Conservation (phyloP, 2,888 invertebrate species). For the Dioctria linearis region DNA sequence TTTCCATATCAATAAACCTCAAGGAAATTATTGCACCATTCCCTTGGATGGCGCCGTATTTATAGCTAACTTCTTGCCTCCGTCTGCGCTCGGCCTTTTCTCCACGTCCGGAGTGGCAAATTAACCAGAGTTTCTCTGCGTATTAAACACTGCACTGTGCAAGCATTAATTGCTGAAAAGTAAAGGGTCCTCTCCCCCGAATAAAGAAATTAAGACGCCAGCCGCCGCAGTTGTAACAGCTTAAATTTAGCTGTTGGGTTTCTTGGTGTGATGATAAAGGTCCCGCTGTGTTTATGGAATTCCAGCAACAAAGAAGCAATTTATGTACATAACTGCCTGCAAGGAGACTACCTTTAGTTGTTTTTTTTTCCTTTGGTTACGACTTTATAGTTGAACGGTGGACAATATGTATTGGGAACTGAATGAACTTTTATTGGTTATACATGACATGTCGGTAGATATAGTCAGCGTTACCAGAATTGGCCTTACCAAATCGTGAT, state of each 20-base stretch:
- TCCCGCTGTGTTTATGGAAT: slow-evolving; percentile 27
- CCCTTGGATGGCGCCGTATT: slow-evolving; percentile 33
- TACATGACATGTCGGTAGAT: too few species aligned
- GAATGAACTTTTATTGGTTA: too few species aligned
- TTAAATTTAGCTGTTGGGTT: background rate
- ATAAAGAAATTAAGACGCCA: background rate
- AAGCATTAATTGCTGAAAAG: background rate
- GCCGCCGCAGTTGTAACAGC: background rate
- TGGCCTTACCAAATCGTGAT: too few species aligned
- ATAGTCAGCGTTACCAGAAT: too few species aligned
- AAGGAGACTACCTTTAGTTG: too few species aligned
- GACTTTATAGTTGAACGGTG: too few species aligned
- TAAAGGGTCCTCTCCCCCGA: background rate
- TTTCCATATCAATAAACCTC: slow-evolving; percentile 36
- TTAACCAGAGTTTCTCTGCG: slow-evolving; percentile 26
- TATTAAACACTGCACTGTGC: background rate
- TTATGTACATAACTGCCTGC: background rate
- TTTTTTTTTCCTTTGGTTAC: too few species aligned
- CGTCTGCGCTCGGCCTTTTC: background rate
- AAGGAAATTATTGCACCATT: slow-evolving; percentile 4
- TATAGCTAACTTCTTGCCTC: background rate
- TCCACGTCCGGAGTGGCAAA: slow-evolving; percentile 8
- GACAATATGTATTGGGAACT: too few species aligned
- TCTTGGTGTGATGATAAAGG: slow-evolving; percentile 14
- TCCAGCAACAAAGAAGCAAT: slow-evolving; percentile 32